These are phyloP conservation scores for Cheirogaleus medius DNA, from an alignment of 2,113 vertebrate genomes.

Conservation along the genomic window DNA sequence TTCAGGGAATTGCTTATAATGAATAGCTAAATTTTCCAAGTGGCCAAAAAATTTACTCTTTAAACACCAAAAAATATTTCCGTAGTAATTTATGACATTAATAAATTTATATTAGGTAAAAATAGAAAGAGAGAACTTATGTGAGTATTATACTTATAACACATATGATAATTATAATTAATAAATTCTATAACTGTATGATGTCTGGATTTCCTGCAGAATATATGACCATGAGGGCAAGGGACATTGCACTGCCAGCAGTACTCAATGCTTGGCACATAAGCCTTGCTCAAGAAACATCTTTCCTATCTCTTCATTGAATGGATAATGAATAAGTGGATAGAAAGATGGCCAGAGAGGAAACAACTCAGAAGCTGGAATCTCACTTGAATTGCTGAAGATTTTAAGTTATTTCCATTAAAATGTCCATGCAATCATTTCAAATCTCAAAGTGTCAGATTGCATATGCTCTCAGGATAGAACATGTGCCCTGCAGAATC, in stretches of 20 bases:
- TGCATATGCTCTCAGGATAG: neutral
- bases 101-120: constrained; percentile 34
- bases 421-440: neutral
- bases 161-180: constrained; percentile 29
- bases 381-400: neutral
- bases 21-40: neutral
- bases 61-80: neutral
- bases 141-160: neutral
- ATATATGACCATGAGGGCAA: neutral
- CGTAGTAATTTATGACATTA: constrained; percentile 19
- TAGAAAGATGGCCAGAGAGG: neutral
- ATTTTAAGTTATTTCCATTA: neutral
- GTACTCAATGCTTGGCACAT: neutral
- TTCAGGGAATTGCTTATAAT: constrained; percentile 1
- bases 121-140: constrained; percentile 18
- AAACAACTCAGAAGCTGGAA: neutral
- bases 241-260: neutral
- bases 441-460: neutral
- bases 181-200: neutral
- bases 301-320: neutral
- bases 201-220: neutral
- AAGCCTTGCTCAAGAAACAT: neutral
- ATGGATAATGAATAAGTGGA: neutral
- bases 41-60: neutral
- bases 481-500: neutral